A percentile compares a stretch with the other conserved stretches of the same genome.
Evolutionary conservation across 1,140 invertebrate genomes (phyloP).

Genomic region (Platyscapa corneri): DNA sequence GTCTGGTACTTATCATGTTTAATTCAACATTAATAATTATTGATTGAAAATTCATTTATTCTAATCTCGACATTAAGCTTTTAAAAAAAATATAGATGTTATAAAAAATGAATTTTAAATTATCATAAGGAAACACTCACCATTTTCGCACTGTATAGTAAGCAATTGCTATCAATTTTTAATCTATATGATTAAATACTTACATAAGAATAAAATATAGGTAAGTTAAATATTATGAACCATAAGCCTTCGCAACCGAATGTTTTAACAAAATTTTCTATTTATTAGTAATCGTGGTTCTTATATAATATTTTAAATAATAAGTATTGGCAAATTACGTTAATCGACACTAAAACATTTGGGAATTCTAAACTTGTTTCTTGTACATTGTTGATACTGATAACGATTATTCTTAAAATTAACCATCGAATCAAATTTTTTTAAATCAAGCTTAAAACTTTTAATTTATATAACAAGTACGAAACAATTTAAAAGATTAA

Average conservation of each 20-base stretch:
- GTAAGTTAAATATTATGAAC: neutral
- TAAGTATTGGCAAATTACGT: neutral
- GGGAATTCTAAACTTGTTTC: neutral
- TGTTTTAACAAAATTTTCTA: neutral
- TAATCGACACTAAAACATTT: neutral
- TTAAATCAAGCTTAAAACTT: too few relatives aligned
- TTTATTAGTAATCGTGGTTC: neutral
- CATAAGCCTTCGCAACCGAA: neutral
- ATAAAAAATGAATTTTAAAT: too few relatives aligned
- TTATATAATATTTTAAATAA: neutral
- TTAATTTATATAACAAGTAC: too few relatives aligned
- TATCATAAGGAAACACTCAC: too few relatives aligned
- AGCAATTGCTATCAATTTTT: neutral
- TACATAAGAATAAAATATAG: neutral
- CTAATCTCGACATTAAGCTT: too few relatives aligned
- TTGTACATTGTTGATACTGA: neutral
- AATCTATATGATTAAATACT: neutral
- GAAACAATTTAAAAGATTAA: too few relatives aligned
- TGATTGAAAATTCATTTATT: too few relatives aligned
- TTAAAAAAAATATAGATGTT: too few relatives aligned
- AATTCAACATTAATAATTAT: neutral
- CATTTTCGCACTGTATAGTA: neutral
- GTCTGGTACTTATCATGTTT: neutral
- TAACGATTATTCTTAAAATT: neutral
- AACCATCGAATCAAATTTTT: too few relatives aligned